phyloP scores from a whole-genome alignment of 1,140 invertebrate species.

The Drosophila bocki region DNA sequence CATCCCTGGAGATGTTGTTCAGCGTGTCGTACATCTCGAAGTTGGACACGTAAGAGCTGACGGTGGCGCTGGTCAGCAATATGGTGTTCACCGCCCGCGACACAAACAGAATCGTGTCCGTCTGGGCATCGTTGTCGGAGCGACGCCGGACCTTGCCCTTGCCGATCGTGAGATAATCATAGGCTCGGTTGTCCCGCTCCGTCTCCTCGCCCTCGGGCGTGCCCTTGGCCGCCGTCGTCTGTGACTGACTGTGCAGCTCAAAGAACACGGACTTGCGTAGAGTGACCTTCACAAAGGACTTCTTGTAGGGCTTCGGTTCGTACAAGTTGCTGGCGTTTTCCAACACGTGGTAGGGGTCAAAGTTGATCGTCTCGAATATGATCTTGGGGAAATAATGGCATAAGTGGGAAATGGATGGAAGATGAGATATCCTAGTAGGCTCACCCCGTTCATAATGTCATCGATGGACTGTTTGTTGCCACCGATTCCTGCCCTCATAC shows the following conservation, averaged over 20 bases:
- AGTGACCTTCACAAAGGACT: constrained; percentile 86
- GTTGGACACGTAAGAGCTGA: constrained; percentile 88
- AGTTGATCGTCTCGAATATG: constrained; percentile 52
- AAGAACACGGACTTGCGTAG: constrained; percentile 89
- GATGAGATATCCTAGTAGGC: not conserved
- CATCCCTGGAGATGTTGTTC: constrained; percentile 15
- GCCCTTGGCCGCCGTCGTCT: constrained; percentile 87
- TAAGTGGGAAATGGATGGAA: too few species aligned
- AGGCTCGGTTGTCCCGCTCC: constrained; percentile 88
- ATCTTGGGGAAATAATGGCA: constrained; percentile 30
- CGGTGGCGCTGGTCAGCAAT: constrained; percentile 86
- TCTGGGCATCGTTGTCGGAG: constrained; percentile 89
- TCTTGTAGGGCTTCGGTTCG: constrained; percentile 30
- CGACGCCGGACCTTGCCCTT: constrained; percentile 88
- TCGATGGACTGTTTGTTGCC: constrained; percentile 72
- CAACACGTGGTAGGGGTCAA: constrained; percentile 1
- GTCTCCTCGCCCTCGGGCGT: constrained; percentile 86
- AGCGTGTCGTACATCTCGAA: constrained; percentile 90
- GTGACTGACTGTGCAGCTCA: constrained; percentile 88
- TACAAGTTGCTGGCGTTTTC: not conserved
- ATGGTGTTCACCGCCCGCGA: constrained; percentile 87
- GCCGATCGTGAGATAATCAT: constrained; percentile 88
- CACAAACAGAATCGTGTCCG: constrained; percentile 86
- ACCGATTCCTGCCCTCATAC: constrained; percentile 53
- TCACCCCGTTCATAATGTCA: constrained; percentile 63